phyloP scores from a whole-genome alignment of 30 jellyfish, hydroid and myxozoan genomes.

The Aurelia aurita region DNA sequence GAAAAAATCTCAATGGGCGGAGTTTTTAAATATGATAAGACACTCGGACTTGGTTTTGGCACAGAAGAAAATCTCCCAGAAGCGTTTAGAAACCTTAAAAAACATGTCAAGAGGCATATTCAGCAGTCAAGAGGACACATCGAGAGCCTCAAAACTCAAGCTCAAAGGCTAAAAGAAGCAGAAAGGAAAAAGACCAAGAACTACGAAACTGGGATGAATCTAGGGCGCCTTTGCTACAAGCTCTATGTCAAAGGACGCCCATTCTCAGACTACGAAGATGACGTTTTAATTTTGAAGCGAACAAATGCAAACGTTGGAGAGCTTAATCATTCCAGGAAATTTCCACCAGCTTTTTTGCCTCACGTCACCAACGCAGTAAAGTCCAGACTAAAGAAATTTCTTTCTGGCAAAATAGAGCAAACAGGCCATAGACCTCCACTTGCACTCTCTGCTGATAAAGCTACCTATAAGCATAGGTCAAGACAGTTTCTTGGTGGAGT shows the following conservation, averaged over 20 bases:
- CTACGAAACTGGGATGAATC: constrained; percentile 52
- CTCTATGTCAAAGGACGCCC: not conserved
- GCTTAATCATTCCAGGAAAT: constrained; percentile 47
- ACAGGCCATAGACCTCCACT: constrained; percentile 65
- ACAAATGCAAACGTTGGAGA: constrained; percentile 49
- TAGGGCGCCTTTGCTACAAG: not conserved
- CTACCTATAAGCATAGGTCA: constrained; percentile 56
- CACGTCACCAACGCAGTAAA: constrained; percentile 48
- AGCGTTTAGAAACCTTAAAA: constrained; percentile 55
- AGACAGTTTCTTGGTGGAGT: constrained; percentile 55
- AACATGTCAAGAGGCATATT: constrained; percentile 24
- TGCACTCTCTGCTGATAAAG: constrained; percentile 45
- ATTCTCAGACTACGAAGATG: constrained; percentile 40
- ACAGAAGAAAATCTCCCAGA: constrained; percentile 37
- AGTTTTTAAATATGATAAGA: constrained; percentile 41
- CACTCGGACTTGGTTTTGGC: constrained; percentile 36
- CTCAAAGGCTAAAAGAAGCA: constrained; percentile 30
- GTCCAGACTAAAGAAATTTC: constrained; percentile 25
- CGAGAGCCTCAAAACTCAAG: constrained; percentile 30
- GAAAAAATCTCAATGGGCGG: constrained; percentile 60
- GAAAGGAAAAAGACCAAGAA: constrained; percentile 1
- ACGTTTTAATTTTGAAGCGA: constrained; percentile 32
- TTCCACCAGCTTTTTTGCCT: constrained; percentile 55
- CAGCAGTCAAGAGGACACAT: constrained; percentile 28
- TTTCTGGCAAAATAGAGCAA: constrained; percentile 49